A percentile compares a stretch with the other conserved stretches of the same genome.
These are phyloP conservation scores for Trachelus troglodyta DNA, from an alignment of 2,888 invertebrate genomes.

Conservation along the genomic window DNA sequence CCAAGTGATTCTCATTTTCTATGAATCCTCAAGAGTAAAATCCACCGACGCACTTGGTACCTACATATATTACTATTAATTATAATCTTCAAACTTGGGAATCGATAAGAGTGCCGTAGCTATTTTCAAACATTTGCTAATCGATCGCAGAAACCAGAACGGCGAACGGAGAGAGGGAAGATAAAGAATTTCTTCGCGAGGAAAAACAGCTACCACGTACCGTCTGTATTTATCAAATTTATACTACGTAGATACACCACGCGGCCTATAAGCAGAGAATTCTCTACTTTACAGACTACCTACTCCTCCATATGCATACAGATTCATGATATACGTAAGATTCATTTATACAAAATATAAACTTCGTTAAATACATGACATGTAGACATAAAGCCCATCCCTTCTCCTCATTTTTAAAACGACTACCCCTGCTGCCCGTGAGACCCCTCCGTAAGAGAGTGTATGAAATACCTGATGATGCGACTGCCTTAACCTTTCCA, in stretches of 20 bases:
- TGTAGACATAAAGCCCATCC: background rate
- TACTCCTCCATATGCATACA: too few species aligned
- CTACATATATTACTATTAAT: too few species aligned
- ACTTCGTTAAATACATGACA: slow-evolving; percentile 28
- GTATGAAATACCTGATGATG: too few species aligned
- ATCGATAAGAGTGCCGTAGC: too few species aligned
- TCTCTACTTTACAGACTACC: too few species aligned
- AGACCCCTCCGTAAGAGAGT: background rate
- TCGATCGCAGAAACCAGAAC: too few species aligned
- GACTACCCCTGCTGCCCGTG: background rate
- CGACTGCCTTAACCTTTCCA: too few species aligned
- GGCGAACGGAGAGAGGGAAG: slow-evolving; percentile 4
- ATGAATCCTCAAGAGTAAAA: background rate
- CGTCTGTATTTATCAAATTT: slow-evolving; percentile 32
- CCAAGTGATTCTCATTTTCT: too few species aligned
- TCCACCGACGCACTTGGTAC: slow-evolving; percentile 8
- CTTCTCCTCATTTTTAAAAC: background rate
- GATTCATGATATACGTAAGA: slow-evolving; percentile 24
- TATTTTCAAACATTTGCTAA: too few species aligned
- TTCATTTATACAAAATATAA: slow-evolving; percentile 28
- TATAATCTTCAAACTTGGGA: too few species aligned
- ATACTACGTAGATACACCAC: slow-evolving; percentile 3
- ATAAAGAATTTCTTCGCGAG: slow-evolving; percentile 9
- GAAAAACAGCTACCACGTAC: slow-evolving; percentile 19
- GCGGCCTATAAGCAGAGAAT: background rate